phyloP scores from a whole-genome alignment of 2,113 vertebrate genomes.

The Osmerus eperlanus region DNA sequence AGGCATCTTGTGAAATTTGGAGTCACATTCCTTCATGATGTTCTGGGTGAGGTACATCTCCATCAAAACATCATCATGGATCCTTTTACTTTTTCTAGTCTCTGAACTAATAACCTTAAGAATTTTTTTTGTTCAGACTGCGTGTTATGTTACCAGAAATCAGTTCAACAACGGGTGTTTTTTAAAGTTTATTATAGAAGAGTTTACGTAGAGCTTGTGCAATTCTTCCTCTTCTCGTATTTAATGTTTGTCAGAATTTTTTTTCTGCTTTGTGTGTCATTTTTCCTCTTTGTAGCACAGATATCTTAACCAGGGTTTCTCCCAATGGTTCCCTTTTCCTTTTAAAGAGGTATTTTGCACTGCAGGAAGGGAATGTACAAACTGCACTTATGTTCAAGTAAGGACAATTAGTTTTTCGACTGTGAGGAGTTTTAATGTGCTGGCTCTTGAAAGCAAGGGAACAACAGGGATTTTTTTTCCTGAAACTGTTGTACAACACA shows the following conservation, averaged over 20 bases:
- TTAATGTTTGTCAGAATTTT: neutral
- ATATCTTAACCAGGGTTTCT: neutral
- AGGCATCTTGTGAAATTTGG: neutral
- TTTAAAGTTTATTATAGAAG: neutral
- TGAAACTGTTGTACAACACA: conserved; percentile 7
- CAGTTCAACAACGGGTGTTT: conserved; percentile 7
- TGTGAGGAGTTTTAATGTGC: neutral
- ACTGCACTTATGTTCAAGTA: neutral
- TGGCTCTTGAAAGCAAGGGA: conserved; percentile 15
- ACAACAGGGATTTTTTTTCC: conserved; percentile 13
- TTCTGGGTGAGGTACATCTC: conserved; percentile 11
- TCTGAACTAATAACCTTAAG: conserved; percentile 25
- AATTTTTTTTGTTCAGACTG: conserved; percentile 15
- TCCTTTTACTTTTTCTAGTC: neutral
- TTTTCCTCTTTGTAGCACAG: neutral
- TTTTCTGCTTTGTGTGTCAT: neutral
- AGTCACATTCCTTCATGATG: conserved; percentile 14
- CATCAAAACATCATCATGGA: conserved; percentile 23
- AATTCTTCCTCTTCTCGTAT: conserved; percentile 23
- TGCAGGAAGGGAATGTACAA: conserved; percentile 5
- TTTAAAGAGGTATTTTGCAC: conserved; percentile 4
- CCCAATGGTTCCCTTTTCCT: neutral
- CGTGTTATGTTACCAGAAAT: conserved; percentile 17
- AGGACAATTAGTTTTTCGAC: neutral
- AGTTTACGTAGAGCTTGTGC: neutral